phyloP scores from a whole-genome alignment of 2,888 invertebrate genomes.

The Blastobasis adustella region DNA sequence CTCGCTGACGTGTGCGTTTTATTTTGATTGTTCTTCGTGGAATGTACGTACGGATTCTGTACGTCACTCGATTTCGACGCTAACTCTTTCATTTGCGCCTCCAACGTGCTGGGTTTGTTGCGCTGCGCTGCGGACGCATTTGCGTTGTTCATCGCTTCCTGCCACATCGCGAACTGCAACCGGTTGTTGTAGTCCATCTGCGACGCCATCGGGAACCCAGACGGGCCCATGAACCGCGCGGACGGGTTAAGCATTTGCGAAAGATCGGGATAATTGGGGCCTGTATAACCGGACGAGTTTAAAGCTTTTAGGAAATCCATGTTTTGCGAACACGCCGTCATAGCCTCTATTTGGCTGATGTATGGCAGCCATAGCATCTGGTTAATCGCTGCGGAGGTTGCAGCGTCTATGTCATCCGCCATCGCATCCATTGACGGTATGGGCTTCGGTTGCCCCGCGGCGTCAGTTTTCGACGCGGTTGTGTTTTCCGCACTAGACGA shows the following conservation, averaged over 20 bases:
- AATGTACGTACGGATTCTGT: slow-evolving; percentile 61
- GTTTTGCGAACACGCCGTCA: slow-evolving; percentile 73
- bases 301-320: slow-evolving; percentile 76
- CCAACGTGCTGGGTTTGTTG: slow-evolving; percentile 37
- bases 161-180: slow-evolving; percentile 80
- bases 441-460: slow-evolving; percentile 36
- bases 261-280: slow-evolving; percentile 64
- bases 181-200: slow-evolving; percentile 71
- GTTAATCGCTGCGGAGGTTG: slow-evolving; percentile 80
- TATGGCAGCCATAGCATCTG: slow-evolving; percentile 86
- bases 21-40: slow-evolving; percentile 53
- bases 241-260: slow-evolving; percentile 65
- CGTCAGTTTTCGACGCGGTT: slow-evolving; percentile 8
- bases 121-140: slow-evolving; percentile 48
- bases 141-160: slow-evolving; percentile 78
- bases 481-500: slow-evolving; percentile 34
- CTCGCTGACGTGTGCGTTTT: slow-evolving; percentile 62
- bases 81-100: slow-evolving; percentile 49
- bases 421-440: slow-evolving; percentile 58
- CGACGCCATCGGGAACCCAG: slow-evolving; percentile 57
- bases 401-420: slow-evolving; percentile 80
- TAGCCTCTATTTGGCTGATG: slow-evolving; percentile 76
- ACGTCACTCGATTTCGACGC: slow-evolving; percentile 52
- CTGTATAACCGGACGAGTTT: slow-evolving; percentile 63
- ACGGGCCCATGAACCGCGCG: slow-evolving; percentile 54